Evolutionary conservation across 2,888 invertebrate species (phyloP), one percentile per base, ranked within the genome.

Genomic region (Cephus runcator): DNA sequence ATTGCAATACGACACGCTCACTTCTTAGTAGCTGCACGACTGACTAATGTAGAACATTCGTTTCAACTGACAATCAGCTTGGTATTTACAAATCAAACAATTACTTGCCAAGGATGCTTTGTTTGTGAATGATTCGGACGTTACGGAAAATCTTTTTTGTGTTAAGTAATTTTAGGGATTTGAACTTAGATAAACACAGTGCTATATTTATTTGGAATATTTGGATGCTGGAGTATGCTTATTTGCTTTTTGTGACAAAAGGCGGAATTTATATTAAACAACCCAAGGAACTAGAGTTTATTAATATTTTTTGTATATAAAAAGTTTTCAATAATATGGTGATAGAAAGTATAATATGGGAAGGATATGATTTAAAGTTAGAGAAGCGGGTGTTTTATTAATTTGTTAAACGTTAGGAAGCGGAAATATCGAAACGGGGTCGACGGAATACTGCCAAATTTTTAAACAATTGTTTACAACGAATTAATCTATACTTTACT

Each of bases 41-140:
- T 75, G 75, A 77, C 81, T 79, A 81, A 69, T 73, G 69, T 35
- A 79, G 76, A 79, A 79, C 12, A 71, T 31, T 34, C 33, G 71
- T 71, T 12, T 71, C 71, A 34, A 71, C 71, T 31, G 71, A 71
- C 71, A 71, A 71, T 71, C 71, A 34, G 31, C 71, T 34, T 34
- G 31, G 71, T 71, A 71, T 71, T 71, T 71, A 71, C 71, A 71
- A 71, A 71, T 71, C 34, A 71, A 71, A 71, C 71, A 71, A 56
- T 56, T 56, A 56, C 56, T 56, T 56, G 9, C 15, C 71, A 71
- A 71, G 71, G 71, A 34, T 31, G 11, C 31, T 71, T 71, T 71
- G 71, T 71, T 71, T 71, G 15, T 15, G 31, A 71, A 34, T 33
- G 71, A 71, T 71, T 56, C 71, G 71, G 33, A 71, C 31, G 12